Base-by-base conservation (phyloP, 1,140 invertebrate species). In the Scaptodrosophila lebanonensis region DNA sequence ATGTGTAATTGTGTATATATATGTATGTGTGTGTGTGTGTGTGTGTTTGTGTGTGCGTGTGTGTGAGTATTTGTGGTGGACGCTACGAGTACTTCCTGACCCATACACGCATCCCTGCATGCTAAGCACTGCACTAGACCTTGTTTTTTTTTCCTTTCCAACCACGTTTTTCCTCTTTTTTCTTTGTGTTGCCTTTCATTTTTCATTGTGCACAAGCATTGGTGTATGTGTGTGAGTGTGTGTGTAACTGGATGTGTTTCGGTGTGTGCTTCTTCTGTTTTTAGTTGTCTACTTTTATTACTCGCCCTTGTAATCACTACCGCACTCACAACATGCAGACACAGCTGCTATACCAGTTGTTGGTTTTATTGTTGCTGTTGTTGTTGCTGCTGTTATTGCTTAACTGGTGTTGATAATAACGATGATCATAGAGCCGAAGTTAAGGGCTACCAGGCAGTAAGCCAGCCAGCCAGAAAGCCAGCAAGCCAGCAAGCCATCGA, bases 371-470 rank as follows among this genome's bases (percentile, higher is more conserved):
- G 20, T 39, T 40, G 27, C 20, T 20, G 32, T 42, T 43, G 38
- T 22, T 45, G 35, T 43, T 43, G 35, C 56, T 35, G 36, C 52
- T 64, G 58, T 79, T 67, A 65, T 60, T 72, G 73, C 67, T 49
- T 60, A 72, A 77, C 73, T 77, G 73, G 54, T 77, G 73, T 77
- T 77, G 72, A 77, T 77, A 79, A 65, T 60, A 77, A 63, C 73
- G 68, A 79, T 65, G 73, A 77, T 77, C 73, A 73, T 61, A 51
- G 33, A 39, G 33, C 8, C 27, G 35, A 36, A 11, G 12, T 8
- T 13, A 27, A 47, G 15, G 20, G 17, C n/a, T 30, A 58, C 11
- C 3, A 25, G 12, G 15, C 15, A 15, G 16, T 8, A n/a, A 42
- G 40, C 44, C 43, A 11, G 27, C 60, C 25, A 39, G 25, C 27